Evolutionary conservation across 2,888 invertebrate species (phyloP), one percentile per base, ranked within the genome.

Genomic region (Meteorus colon): DNA sequence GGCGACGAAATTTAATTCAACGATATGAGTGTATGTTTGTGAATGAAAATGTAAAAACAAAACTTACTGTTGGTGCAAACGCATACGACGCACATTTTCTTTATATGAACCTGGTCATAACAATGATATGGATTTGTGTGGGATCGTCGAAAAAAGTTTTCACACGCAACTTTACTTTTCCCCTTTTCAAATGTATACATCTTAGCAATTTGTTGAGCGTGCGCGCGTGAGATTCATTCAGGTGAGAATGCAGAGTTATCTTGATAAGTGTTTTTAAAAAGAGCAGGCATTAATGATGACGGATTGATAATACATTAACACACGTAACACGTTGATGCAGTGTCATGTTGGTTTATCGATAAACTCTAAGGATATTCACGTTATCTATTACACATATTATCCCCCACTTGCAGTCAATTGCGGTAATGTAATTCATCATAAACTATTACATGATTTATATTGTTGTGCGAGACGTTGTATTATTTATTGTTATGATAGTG

Each of bases 261-360:
- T 75, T 70, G 70, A 75, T 75, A 37, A 59, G 66, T 59, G 19
- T 65, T 37, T n/a, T 55, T 55, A 55, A 75, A 69, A 70, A 75
- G 66, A 71, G 51, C 37, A 71, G 71, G 55, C 71, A 71, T 75
- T 75, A 71, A 71, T 75, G 71, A 75, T 75, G 75, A 75, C 59
- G 71, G 71, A 75, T 75, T 71, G 71, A 75, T 65, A 65, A 45
- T 60, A 45, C 60, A 67, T 74, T 74, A 73, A 59, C 55, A 55
- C 55, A 55, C 55, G 55, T 55, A 6, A 1, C 19, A n/a, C 55
- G 55, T 55, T 55, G 55, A 55, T 55, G 55, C n/a, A 55, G 19
- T n/a, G 8, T 55, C 55, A 19, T 55, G 48, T 63, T 45, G n/a
- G n/a, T 63, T 37, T 55, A 48, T 48, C n/a, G 19, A 19, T 55